A percentile compares a stretch with the other conserved stretches of the same genome.
Conservation (phyloP, 2,888 invertebrate species). For the Drosophila leonis region DNA sequence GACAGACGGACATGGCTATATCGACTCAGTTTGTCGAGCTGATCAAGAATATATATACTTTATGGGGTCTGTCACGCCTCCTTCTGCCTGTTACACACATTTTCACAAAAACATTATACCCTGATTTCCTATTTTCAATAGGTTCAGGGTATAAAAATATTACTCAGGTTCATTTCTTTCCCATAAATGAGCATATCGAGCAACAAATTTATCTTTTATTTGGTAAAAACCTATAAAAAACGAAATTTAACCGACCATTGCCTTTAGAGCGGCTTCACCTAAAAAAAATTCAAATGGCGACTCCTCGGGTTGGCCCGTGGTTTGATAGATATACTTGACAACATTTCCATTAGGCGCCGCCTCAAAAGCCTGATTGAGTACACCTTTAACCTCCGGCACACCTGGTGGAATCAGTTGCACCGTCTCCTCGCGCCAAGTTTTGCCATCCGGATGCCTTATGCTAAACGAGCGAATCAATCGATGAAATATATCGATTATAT, state of each 20-base stretch:
- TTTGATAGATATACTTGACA: conserved; percentile 56
- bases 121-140: too few relatives aligned
- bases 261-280: conserved; percentile 26
- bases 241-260: conserved; percentile 33
- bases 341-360: conserved; percentile 65
- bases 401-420: conserved; percentile 54
- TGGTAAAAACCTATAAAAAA: background rate
- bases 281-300: background rate
- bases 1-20: too few relatives aligned
- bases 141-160: too few relatives aligned
- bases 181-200: too few relatives aligned
- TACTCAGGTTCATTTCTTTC: too few relatives aligned
- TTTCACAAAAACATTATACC: too few relatives aligned
- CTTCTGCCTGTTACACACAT: too few relatives aligned
- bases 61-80: too few relatives aligned
- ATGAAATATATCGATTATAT: background rate
- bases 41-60: too few relatives aligned
- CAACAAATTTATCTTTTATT: background rate
- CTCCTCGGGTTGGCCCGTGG: background rate
- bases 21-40: too few relatives aligned
- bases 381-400: conserved; percentile 39
- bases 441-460: conserved; percentile 42
- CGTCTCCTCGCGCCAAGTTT: conserved; percentile 48
- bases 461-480: conserved; percentile 18
- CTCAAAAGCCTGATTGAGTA: conserved; percentile 35